Evolutionary conservation across 2,888 invertebrate species (phyloP), one percentile per base, ranked within the genome.

Genomic region (Parascotia fuliginaria): DNA sequence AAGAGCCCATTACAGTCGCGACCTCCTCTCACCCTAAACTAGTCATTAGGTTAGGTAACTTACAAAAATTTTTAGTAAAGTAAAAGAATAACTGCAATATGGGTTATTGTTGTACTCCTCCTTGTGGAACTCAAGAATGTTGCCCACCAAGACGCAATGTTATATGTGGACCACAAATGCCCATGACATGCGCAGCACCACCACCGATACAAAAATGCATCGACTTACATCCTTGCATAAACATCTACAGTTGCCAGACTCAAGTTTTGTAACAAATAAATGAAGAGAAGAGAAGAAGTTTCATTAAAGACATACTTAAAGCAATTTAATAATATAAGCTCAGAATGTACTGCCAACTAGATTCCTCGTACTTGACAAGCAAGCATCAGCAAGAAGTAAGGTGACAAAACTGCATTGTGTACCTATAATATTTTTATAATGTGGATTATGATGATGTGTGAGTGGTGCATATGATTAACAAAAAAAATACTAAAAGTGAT

Each of bases 171-270:
- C n/a, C 19, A 29, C 24, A 22, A 32, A 27, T 33, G 37, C 46
- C 41, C 14, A 9, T 33, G 36, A 11, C 70, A 27, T 83, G 75
- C 54, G 66, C 75, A 12, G 75, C 60, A 48, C 72, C 57, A 36
- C 79, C 80, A 1, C 77, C 77, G 9, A 42, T 60, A 3, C 73
- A 76, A 32, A 77, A 80, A 46, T 69, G 73, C 45, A 78, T 76
- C 49, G 75, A 77, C 29, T 73, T 84, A 28, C 84, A 84, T 47
- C 88, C 89, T 1, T 87, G 86, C 65, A 89, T 90, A 69, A 89
- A 90, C 57, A 88, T 90, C 59, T 90, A 88, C 77, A 90, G 89
- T 67, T 88, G 86, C 61, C 69, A 85, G 49, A 90, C 89, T 9
- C 89, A 89, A 61, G 87, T 90, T 16, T 80, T 89, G 83, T 89